phyloP scores from a whole-genome alignment of 2,113 vertebrate genomes.

The Propithecus coquereli region DNA sequence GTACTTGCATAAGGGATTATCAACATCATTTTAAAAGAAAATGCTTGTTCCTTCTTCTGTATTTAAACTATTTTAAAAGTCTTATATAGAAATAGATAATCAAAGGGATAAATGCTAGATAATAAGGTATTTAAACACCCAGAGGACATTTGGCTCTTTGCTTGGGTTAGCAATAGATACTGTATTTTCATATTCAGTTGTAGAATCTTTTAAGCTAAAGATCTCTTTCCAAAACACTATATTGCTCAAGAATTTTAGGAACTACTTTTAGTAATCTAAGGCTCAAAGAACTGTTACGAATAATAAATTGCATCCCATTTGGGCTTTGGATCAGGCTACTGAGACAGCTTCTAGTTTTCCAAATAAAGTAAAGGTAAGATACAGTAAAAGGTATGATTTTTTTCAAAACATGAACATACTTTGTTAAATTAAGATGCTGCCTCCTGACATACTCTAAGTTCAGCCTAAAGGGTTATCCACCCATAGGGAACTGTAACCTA shows the following conservation, averaged over 20 bases:
- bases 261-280: neutral
- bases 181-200: neutral
- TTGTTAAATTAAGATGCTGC: too few species aligned
- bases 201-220: neutral
- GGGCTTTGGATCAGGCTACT: neutral
- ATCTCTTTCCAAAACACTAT: neutral
- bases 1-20: neutral
- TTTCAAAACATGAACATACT: neutral
- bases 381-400: neutral
- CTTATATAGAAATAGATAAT: neutral
- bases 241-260: neutral
- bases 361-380: neutral
- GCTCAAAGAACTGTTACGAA: neutral
- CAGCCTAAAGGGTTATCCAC: too few species aligned
- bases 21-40: slow-evolving; percentile 31
- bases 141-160: neutral
- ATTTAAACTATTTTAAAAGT: slow-evolving; percentile 13
- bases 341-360: neutral
- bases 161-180: neutral
- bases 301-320: neutral
- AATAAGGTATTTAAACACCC: slow-evolving; percentile 16
- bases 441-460: too few species aligned
- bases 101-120: neutral
- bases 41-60: neutral
- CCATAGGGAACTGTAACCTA: too few species aligned